Percentiles rank a stretch among this genome's conserved stretches.
Conservation (phyloP, 2,113 vertebrate species). For the Rhodinocichla rosea region DNA sequence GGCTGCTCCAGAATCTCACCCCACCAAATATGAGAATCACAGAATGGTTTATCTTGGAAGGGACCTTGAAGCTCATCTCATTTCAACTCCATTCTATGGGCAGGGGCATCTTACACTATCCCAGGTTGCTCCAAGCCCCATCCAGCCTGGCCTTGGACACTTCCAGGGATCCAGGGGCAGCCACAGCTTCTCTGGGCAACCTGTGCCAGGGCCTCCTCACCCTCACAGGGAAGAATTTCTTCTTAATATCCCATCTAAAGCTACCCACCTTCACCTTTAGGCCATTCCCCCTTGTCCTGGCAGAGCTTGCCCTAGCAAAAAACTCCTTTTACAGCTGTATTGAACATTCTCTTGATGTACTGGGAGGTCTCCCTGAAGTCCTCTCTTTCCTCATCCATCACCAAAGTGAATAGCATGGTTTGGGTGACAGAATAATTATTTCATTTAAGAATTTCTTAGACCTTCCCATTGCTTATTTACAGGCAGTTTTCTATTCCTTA, state of each 20-base stretch:
- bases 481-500: neutral
- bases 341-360: neutral
- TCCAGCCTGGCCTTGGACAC: neutral
- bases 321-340: neutral
- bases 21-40: neutral
- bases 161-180: neutral
- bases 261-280: neutral
- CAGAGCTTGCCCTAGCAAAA: neutral
- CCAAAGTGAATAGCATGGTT: neutral
- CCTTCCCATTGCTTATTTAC: fast-evolving
- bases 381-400: neutral
- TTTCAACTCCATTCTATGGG: neutral
- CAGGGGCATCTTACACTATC: fast-evolving
- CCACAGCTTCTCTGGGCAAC: neutral
- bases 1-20: neutral
- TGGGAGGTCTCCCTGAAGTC: neutral
- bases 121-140: fast-evolving
- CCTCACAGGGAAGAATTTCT: neutral
- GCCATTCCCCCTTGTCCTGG: neutral
- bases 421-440: neutral
- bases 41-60: neutral
- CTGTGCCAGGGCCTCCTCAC: fast-evolving
- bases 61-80: fast-evolving
- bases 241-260: neutral
- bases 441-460: neutral